A percentile compares a stretch with the other conserved stretches of the same genome.
phyloP scores from a whole-genome alignment of 2,888 invertebrate species.

The Ophioninae sp. region DNA sequence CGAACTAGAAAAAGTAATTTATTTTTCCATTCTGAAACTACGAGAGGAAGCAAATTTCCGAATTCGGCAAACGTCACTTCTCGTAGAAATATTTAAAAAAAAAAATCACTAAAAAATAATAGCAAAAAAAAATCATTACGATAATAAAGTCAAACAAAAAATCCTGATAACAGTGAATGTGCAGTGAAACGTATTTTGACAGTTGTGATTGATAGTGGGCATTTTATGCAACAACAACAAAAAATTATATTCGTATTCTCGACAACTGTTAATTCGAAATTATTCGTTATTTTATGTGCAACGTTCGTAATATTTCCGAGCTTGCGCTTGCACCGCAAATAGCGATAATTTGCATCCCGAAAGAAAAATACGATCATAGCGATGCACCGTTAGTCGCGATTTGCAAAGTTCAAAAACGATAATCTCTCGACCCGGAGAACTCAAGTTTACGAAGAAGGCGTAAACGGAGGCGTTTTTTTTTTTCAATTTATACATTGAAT shows the following conservation, averaged over 20 bases:
- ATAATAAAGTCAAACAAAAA: not conserved
- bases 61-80: no score
- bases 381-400: not conserved
- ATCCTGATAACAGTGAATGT: not conserved
- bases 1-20: not conserved
- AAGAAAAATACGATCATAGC: not conserved
- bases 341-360: not conserved
- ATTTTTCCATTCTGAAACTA: no score
- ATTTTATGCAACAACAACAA: not conserved
- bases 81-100: not conserved
- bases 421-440: constrained; percentile 59
- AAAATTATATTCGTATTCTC: no score
- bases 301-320: no score
- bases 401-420: constrained; percentile 33
- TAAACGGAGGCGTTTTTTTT: not conserved
- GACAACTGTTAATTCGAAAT: no score
- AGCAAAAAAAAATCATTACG: not conserved
- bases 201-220: not conserved
- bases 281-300: no score
- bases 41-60: no score
- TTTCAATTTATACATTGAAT: constrained; percentile 5
- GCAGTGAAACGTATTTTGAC: not conserved
- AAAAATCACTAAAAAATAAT: not conserved
- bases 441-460: constrained; percentile 34
- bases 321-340: no score